A percentile compares a stretch with the other conserved stretches of the same genome.
Evolutionary conservation across 2,797 vertebrate genomes (phyloP).

Genomic region (Todus mexicanus): DNA sequence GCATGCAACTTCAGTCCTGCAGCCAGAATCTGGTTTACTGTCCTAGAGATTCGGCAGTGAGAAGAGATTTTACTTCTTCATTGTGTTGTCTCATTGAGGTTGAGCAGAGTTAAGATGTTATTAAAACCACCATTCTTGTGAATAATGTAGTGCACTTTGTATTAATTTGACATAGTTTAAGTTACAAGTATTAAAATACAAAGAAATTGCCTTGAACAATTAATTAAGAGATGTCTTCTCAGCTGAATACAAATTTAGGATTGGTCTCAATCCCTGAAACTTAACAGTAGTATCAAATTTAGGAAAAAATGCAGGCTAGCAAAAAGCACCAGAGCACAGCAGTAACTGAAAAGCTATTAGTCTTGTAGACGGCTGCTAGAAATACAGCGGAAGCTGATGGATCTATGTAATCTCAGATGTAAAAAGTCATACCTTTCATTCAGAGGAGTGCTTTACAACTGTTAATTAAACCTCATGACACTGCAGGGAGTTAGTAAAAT

Average conservation of each 20-base stretch:
- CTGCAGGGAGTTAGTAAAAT: constrained; percentile 34
- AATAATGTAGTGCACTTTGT: neutral
- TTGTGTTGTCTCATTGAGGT: neutral
- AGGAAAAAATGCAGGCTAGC: neutral
- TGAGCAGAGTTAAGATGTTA: neutral
- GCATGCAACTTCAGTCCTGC: neutral
- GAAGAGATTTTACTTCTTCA: neutral
- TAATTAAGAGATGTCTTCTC: neutral
- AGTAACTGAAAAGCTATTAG: constrained; percentile 26
- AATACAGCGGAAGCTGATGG: constrained; percentile 16
- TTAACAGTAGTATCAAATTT: neutral
- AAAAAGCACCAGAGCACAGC: constrained; percentile 35
- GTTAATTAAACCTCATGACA: constrained; percentile 46
- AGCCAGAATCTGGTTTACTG: neutral
- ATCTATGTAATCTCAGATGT: constrained; percentile 22
- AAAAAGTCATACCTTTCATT: constrained; percentile 33
- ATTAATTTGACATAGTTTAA: neutral
- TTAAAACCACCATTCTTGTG: neutral
- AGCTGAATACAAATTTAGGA: neutral
- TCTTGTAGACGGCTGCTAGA: constrained; percentile 26
- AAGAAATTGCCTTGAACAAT: neutral
- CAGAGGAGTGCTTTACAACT: constrained; percentile 32
- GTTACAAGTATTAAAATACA: neutral
- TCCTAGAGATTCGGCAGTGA: neutral
- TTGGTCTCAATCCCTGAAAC: neutral